Base-by-base conservation (phyloP, 2,113 vertebrate genomes). In the Clarias magur region DNA sequence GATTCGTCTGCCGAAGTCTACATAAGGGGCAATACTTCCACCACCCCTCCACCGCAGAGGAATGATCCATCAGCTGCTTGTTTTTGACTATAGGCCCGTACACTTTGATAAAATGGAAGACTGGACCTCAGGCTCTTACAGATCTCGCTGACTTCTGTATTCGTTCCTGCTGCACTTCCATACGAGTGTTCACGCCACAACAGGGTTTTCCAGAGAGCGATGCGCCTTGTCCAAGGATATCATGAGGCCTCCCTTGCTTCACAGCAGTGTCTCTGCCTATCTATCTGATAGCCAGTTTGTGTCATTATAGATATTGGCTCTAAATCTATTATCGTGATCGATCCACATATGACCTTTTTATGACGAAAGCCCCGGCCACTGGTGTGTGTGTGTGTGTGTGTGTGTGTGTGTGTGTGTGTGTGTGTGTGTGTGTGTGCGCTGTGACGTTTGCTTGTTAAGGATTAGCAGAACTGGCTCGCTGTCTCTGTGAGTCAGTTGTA, bases 301-400 rank as follows among this genome's bases (percentile, higher is more conserved):
- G 88, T 90, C 85, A 88, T 85, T 88, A 91, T 85, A 90, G 91
- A 91, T 72, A 57, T 83, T 87, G 62, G 56, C 89, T 92, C 92
- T 89, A 93, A 92, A 91, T 93, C 92, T 86, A 92, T 89, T 90
- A 93, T 92, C 90, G 89, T 89, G 91, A 88, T 85, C 90, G 89
- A 85, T 88, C 63, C 89, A 88, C 57, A 85, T 79, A 88, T 89
- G 90, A 86, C 34, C 84, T 91, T 91, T 38, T 91, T 82, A 62
- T 88, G 48, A 73, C 87, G 82, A 56, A 93, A 82, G 27, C 91
- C 82, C 60, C 76, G 89, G 80, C 86, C 86, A 70, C 86, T 72
- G 87, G 88, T 89, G 48, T 48, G 48, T 7, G 6, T 48, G 48
- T 48, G 48, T 48, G 88, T 87, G 34, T 48, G 42, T 6, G 4